Conservation (phyloP, 2,113 vertebrate species). For the Melanostigma gelatinosum region DNA sequence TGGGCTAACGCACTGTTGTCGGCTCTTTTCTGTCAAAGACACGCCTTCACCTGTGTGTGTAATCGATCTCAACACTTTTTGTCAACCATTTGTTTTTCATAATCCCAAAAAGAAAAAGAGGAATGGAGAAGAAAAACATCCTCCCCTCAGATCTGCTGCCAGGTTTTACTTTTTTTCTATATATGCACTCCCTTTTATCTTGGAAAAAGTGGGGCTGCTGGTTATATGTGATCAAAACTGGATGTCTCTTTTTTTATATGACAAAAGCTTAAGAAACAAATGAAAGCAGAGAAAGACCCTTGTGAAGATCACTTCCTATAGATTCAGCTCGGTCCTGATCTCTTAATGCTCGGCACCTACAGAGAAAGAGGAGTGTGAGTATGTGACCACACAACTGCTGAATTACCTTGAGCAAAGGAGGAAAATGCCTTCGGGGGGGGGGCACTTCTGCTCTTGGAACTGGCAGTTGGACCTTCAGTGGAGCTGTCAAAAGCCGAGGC, state of each 20-base stretch:
- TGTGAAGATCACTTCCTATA: constrained; percentile 48
- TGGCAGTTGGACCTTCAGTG: constrained; percentile 45
- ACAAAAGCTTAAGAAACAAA: constrained; percentile 53
- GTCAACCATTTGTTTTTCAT: constrained; percentile 52
- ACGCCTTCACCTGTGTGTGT: constrained; percentile 66
- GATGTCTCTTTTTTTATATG: constrained; percentile 29
- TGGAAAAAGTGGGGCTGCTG: constrained; percentile 9
- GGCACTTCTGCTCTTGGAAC: constrained; percentile 46
- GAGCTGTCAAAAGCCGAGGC: constrained; percentile 62
- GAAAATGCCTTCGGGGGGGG: constrained; percentile 26
- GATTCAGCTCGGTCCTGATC: constrained; percentile 50
- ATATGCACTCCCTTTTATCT: constrained; percentile 32
- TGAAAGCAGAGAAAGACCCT: constrained; percentile 50
- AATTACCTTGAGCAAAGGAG: constrained; percentile 59
- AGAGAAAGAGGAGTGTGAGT: constrained; percentile 34
- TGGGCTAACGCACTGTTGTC: constrained; percentile 13
- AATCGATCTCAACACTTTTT: constrained; percentile 44
- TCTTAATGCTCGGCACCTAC: constrained; percentile 58
- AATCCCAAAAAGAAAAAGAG: constrained; percentile 32
- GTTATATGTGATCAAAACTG: constrained; percentile 71
- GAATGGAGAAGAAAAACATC: constrained; percentile 34
- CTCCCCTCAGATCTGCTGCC: constrained; percentile 66
- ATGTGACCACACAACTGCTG: constrained; percentile 58
- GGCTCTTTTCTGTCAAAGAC: constrained; percentile 38
- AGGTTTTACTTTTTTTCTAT: constrained; percentile 20